Base-by-base conservation (phyloP, 2,797 vertebrate species). In the Enteromius afrohamiltoni region DNA sequence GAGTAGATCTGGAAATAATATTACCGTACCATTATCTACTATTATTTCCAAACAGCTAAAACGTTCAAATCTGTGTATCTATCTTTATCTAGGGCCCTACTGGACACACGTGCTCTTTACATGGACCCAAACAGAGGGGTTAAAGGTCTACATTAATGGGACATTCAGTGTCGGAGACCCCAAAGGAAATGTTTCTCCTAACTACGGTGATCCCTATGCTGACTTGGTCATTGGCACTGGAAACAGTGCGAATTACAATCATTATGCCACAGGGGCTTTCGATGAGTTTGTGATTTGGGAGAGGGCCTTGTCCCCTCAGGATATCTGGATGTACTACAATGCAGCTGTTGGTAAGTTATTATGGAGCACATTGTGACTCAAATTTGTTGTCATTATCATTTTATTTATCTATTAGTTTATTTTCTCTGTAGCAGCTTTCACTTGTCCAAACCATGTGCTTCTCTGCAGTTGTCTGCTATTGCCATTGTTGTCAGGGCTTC, bases 221-320 rank as follows among this genome's bases (percentile, higher is more conserved):
- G 94, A 95, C 77, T 93, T 97, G 0, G 94, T 98, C 86, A 92
- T 96, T 0, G 96, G 94, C 4, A 92, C 95, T 0, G 94, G 91
- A 83, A 95, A 94, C 40, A 91, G 88, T 37, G 91, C 74, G 31
- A 67, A 45, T 0, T 93, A 94, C 21, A 87, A 90, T 13, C 95
- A 93, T 0, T 94, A 93, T 4, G 91, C 96, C 60, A 96, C 93
- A 0, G 95, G 97, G 0, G 95, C 96, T 0, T 99, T 99, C 0
- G 97, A 99, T 5, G 98, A 99, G 87, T 98, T 99, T 81, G 91
- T 99, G 88, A 97, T 99, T 89, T 99, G 98, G 98, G 97, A 98
- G 55, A 88, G 95, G 58, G 97, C 97, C 0, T 96, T 99, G 60
- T 94, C 93, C 0, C 91, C 96, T 0, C 26, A n/a, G 0, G 96